Evolutionary conservation across 2,113 vertebrate genomes (phyloP).

Genomic region (Deroptyus accipitrinus): DNA sequence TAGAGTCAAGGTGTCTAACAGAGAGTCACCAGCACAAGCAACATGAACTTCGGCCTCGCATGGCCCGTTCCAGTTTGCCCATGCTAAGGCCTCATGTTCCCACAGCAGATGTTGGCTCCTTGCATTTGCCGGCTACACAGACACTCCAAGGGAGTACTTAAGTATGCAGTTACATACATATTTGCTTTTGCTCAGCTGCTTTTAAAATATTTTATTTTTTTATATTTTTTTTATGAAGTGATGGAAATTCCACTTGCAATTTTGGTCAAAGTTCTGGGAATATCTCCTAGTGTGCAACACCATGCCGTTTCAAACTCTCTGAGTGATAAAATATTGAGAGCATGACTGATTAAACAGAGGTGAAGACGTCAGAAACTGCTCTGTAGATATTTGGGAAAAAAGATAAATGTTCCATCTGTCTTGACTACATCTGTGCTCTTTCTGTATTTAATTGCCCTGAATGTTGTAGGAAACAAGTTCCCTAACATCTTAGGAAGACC

Average conservation of each 20-base stretch:
- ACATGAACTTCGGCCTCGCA: not conserved
- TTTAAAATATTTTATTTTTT: not conserved
- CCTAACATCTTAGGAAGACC: not conserved
- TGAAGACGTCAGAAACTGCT: not conserved
- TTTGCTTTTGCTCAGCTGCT: not conserved
- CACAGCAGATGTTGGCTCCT: not conserved
- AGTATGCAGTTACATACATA: not conserved
- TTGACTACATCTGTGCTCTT: not conserved
- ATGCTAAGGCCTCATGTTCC: not conserved
- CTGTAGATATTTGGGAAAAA: not conserved
- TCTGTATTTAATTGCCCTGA: not conserved
- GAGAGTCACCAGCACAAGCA: not conserved
- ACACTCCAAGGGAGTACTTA: not conserved
- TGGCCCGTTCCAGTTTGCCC: not conserved
- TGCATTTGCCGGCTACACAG: not conserved
- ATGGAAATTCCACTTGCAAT: not conserved
- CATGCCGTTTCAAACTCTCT: not conserved
- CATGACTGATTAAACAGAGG: not conserved
- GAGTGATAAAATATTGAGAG: not conserved
- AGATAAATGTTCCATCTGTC: not conserved
- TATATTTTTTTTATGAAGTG: not conserved
- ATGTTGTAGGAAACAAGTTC: not conserved
- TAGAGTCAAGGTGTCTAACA: constrained; percentile 11
- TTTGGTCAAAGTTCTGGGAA: not conserved
- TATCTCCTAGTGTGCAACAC: not conserved